These are phyloP conservation scores for Ciconia maguari DNA, from an alignment of 2,113 vertebrate species.

Conservation along the genomic window DNA sequence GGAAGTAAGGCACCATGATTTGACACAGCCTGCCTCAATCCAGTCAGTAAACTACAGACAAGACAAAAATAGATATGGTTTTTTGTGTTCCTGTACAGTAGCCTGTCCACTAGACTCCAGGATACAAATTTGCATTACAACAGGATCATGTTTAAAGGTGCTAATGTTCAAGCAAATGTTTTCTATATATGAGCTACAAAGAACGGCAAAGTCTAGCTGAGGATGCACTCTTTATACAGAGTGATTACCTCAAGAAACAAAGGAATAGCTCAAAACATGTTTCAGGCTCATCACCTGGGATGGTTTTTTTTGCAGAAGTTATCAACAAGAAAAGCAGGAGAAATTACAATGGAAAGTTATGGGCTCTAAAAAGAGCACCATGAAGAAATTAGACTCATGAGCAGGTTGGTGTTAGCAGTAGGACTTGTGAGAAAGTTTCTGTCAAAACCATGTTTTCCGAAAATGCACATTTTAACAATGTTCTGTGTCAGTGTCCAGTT, in stretches of 20 bases:
- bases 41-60: background rate
- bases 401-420: background rate
- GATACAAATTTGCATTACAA: background rate
- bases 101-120: background rate
- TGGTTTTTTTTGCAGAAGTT: background rate
- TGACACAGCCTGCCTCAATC: background rate
- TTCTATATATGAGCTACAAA: background rate
- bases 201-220: background rate
- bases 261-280: background rate
- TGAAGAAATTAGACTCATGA: background rate
- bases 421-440: background rate
- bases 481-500: background rate
- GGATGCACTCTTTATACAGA: background rate
- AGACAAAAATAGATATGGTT: background rate
- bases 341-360: background rate
- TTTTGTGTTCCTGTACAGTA: background rate
- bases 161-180: background rate
- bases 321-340: background rate
- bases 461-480: background rate
- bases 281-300: rapidly evolving
- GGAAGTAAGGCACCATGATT: background rate
- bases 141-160: background rate
- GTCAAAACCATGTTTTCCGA: background rate
- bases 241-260: background rate
- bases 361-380: background rate